Base-by-base conservation (phyloP, 2,888 invertebrate genomes). In the Xylota segnis region DNA sequence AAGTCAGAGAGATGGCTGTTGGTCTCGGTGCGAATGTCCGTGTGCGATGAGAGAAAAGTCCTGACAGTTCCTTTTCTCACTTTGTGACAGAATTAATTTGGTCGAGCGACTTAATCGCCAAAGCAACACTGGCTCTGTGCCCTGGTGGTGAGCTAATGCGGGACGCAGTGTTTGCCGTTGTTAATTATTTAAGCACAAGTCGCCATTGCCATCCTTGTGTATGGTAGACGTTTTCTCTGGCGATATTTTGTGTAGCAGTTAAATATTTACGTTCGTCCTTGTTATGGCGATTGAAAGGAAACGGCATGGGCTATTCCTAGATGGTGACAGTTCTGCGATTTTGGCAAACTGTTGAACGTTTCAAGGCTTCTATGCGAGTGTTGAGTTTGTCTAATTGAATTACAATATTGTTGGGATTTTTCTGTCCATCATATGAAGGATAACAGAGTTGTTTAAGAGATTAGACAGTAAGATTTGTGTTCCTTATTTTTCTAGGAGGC, bases 31-130 rank as follows among this genome's bases (percentile, higher is more conserved):
- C n/a, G 37, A 59, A 14, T 40, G 32, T 40, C 32, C 58, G 47
- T 23, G 23, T 4, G 43, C 27, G n/a, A 16, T 32, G 14, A 61
- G 32, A 29, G 16, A 63, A 61, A 59, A 72, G 18, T 83, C 72
- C 77, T 77, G 83, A 77, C 83, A 78, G 74, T 63, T 12, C 66
- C 74, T 74, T 74, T 78, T 78, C 74, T 78, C 72, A 74, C 72
- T 78, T 63, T 70, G 61, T 70, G 68, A 68, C 63, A 68, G 74
- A 74, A 75, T 79, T 83, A 83, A 78, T 71, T 63, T 32, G 27
- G 71, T 45, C 37, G n/a, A 58, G 56, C 47, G 54, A 61, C 59
- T 77, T 52, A 61, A 63, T 61, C 56, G 63, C 27, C 5, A 34
- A 12, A 29, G 32, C 45, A 45, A 45, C 34, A 14, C 32, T 70